phyloP scores from a whole-genome alignment of 2,797 vertebrate species.

The Oreochromis grahami region DNA sequence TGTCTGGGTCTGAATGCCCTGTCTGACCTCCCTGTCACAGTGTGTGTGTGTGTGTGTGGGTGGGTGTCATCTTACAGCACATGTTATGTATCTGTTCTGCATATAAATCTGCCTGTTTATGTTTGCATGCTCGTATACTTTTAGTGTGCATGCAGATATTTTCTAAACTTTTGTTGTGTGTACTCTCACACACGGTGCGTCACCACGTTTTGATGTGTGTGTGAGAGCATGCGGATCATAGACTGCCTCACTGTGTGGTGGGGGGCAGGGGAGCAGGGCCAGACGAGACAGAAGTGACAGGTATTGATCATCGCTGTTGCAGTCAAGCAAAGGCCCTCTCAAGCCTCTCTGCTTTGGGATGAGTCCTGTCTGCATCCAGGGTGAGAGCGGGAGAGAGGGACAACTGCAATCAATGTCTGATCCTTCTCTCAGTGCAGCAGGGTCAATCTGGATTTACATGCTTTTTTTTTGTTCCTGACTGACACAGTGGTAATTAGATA shows the following conservation, averaged over 20 bases:
- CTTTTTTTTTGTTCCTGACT: conserved; percentile 36
- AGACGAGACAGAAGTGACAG: conserved; percentile 76
- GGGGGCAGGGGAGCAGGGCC: conserved; percentile 18
- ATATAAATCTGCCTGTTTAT: conserved; percentile 1
- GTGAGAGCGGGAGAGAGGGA: conserved; percentile 33
- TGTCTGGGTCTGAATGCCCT: conserved; percentile 73
- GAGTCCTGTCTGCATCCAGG: conserved; percentile 48
- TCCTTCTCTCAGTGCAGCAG: conserved; percentile 24
- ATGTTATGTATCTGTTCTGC: conserved; percentile 6
- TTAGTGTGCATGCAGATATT: background rate
- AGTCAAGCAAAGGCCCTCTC: conserved; percentile 70
- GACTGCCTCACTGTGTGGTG: background rate
- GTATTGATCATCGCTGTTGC: conserved; percentile 76
- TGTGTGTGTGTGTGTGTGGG: conserved; percentile 23
- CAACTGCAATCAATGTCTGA: conserved; percentile 65
- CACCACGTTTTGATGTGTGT: background rate
- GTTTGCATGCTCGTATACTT: background rate
- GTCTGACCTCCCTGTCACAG: conserved; percentile 66
- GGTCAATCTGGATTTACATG: conserved; percentile 53
- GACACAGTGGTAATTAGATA: conserved; percentile 51
- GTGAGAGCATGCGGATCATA: background rate
- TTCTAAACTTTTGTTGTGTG: background rate
- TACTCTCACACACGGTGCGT: background rate
- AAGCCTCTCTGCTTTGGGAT: conserved; percentile 64
- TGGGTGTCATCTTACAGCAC: conserved; percentile 19